Evolutionary conservation across 2,888 invertebrate genomes (phyloP).

Genomic region (Drosophila atripex): DNA sequence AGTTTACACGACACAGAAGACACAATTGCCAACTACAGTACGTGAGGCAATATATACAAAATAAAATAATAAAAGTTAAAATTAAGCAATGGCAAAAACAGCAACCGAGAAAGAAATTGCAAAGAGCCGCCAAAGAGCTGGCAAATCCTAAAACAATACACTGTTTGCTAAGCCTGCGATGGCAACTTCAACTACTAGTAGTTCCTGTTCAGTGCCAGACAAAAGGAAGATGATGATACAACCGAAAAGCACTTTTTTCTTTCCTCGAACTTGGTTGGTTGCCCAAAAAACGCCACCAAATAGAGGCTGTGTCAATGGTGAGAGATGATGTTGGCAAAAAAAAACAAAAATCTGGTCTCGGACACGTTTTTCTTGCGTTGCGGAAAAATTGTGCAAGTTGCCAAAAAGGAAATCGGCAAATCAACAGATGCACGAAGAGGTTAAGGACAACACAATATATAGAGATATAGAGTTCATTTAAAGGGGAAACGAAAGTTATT

Average conservation of each 20-base stretch:
- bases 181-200: conserved; percentile 47
- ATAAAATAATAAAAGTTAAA: conserved; percentile 53
- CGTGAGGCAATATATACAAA: conserved; percentile 53
- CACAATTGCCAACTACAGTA: conserved; percentile 57
- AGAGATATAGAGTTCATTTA: conserved; percentile 1
- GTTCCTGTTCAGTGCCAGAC: conserved; percentile 72
- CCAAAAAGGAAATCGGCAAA: conserved; percentile 55
- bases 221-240: conserved; percentile 74
- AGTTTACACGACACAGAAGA: conserved; percentile 69
- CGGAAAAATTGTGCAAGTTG: conserved; percentile 57
- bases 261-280: conserved; percentile 14
- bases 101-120: conserved; percentile 61
- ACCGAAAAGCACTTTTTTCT: conserved; percentile 22
- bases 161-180: conserved; percentile 13
- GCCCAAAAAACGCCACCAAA: conserved; percentile 11
- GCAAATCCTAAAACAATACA: conserved; percentile 30
- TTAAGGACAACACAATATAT: conserved; percentile 62
- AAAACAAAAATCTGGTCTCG: conserved; percentile 68
- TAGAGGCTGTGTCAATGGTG: conserved; percentile 67
- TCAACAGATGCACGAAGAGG: conserved; percentile 59
- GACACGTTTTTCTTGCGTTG: conserved; percentile 58
- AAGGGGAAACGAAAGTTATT: neutral
- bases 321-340: conserved; percentile 47
- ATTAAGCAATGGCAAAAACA: conserved; percentile 59
- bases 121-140: conserved; percentile 36